Percentiles rank a stretch among this genome's conserved stretches.
These are phyloP conservation scores for Druon quercuslanigerum DNA, from an alignment of 1,140 invertebrate genomes.

Conservation along the genomic window DNA sequence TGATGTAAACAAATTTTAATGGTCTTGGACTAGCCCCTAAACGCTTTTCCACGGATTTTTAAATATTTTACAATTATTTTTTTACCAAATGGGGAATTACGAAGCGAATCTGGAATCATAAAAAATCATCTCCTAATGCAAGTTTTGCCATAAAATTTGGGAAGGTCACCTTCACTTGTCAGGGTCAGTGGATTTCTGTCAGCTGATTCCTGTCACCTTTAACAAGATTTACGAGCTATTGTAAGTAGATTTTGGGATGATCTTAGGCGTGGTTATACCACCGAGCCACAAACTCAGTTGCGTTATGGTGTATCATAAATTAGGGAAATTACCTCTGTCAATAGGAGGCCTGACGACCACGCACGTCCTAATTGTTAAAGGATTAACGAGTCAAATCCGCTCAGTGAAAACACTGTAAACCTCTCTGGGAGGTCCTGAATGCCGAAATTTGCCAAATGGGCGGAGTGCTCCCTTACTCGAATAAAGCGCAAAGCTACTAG, in stretches of 20 bases:
- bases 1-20: no score
- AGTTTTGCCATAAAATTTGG: neutral
- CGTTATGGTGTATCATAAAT: constrained; percentile 44
- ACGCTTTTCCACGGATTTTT: no score
- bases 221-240: constrained; percentile 46
- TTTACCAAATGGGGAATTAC: no score
- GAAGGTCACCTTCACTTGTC: neutral
- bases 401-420: neutral
- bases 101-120: no score
- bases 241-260: constrained; percentile 35
- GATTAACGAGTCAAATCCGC: constrained; percentile 3
- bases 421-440: neutral
- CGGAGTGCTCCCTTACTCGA: neutral
- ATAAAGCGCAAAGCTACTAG: neutral
- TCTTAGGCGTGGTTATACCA: constrained; percentile 42
- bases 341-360: constrained; percentile 16
- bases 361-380: constrained; percentile 21
- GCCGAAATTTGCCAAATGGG: neutral
- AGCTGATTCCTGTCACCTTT: constrained; percentile 6
- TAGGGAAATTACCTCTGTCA: constrained; percentile 37
- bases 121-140: no score
- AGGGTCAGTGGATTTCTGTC: neutral
- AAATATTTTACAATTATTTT: no score
- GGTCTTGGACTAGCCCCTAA: no score
- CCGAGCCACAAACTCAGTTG: constrained; percentile 40